Evolutionary conservation across 2,888 invertebrate species (phyloP).

Genomic region (Agonopterix alstromeriana): DNA sequence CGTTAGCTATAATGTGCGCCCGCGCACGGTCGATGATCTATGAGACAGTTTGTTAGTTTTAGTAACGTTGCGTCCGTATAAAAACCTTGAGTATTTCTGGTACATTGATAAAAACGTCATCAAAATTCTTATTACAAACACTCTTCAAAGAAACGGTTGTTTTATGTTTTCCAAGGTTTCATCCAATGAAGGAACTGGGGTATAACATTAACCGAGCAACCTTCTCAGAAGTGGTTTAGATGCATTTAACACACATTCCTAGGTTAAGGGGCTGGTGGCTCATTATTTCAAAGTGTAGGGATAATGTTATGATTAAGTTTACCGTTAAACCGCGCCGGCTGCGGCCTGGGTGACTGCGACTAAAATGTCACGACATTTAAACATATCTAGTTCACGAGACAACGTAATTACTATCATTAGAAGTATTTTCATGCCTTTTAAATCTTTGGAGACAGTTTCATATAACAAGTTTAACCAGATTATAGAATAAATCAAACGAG

Average conservation of each 20-base stretch:
- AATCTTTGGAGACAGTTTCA: constrained; percentile 14
- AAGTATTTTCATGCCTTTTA: constrained; percentile 32
- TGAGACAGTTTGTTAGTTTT: not conserved
- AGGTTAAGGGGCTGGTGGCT: constrained; percentile 31
- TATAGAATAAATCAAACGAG: constrained; percentile 27
- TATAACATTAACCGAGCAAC: constrained; percentile 17
- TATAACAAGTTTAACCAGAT: constrained; percentile 23
- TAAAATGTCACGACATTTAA: constrained; percentile 29
- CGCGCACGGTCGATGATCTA: constrained; percentile 9
- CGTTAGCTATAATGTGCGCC: constrained; percentile 16
- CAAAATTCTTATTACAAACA: not conserved
- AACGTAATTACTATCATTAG: constrained; percentile 33
- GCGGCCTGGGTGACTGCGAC: constrained; percentile 21
- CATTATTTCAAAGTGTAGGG: constrained; percentile 30
- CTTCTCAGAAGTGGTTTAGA: constrained; percentile 44
- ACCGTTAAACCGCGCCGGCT: constrained; percentile 29
- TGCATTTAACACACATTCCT: constrained; percentile 52
- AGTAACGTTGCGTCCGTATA: not conserved
- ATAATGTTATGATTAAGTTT: constrained; percentile 45
- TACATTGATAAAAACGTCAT: not conserved
- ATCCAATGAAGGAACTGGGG: constrained; percentile 11
- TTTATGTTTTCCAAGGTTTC: constrained; percentile 11
- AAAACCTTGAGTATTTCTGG: not conserved
- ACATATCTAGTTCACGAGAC: constrained; percentile 29
- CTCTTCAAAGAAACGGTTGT: constrained; percentile 9